Evolutionary conservation across 1,140 invertebrate genomes (phyloP).

Genomic region (Araneus ventricosus): DNA sequence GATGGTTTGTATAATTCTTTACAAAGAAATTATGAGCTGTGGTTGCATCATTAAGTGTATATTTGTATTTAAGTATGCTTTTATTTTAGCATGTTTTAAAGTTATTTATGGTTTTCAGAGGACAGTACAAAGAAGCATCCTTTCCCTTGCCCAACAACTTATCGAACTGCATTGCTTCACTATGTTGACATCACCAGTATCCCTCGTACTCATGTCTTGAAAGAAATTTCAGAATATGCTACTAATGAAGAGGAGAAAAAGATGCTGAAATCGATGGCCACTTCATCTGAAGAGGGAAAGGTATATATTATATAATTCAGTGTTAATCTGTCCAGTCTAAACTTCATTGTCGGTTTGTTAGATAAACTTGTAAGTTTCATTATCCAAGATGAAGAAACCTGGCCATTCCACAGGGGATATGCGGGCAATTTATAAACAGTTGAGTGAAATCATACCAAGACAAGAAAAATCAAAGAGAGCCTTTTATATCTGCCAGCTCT

Average conservation of each 20-base stretch:
- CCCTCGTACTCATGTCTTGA: constrained; percentile 96
- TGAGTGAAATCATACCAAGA: too few relatives aligned
- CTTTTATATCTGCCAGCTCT: too few relatives aligned
- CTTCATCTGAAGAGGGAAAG: constrained; percentile 87
- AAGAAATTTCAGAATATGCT: constrained; percentile 96
- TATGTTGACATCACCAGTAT: constrained; percentile 98
- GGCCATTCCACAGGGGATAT: too few relatives aligned
- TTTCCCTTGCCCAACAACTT: constrained; percentile 99
- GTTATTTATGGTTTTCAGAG: constrained; percentile 81
- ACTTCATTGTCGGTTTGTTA: not conserved
- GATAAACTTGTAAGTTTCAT: too few relatives aligned
- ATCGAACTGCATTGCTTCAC: constrained; percentile 96
- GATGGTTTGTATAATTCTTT: too few relatives aligned
- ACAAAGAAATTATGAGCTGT: too few relatives aligned
- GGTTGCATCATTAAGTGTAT: too few relatives aligned
- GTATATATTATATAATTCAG: not conserved
- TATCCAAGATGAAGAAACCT: too few relatives aligned
- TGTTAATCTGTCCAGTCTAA: not conserved
- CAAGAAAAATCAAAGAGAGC: too few relatives aligned
- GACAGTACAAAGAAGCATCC: constrained; percentile 99
- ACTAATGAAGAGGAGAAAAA: constrained; percentile 86
- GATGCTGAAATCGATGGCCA: constrained; percentile 81
- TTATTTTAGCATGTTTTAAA: too few relatives aligned
- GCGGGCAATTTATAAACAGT: too few relatives aligned
- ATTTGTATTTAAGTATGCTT: too few relatives aligned